A percentile compares a stretch with the other conserved stretches of the same genome.
These are phyloP conservation scores for Lethenteron camtschaticum DNA, from an alignment of 2,113 vertebrate species.

Conservation along the genomic window DNA sequence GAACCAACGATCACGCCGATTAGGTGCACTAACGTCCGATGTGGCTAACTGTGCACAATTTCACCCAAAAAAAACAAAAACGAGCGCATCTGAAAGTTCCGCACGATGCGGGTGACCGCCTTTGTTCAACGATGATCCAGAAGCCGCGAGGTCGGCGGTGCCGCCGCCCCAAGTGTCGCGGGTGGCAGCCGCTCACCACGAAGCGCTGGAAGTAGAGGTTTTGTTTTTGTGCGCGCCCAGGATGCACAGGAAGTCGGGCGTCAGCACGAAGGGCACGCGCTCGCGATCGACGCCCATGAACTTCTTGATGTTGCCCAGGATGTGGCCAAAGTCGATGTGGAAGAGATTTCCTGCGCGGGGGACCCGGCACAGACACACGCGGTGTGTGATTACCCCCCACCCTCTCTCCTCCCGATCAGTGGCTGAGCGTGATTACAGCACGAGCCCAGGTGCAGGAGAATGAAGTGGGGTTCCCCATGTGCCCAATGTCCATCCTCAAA, in stretches of 20 bases:
- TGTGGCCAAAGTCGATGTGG: slow-evolving; percentile 97
- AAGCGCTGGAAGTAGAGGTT: slow-evolving; percentile 82
- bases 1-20: too few relatives aligned
- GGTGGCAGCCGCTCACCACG: slow-evolving; percentile 35
- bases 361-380: slow-evolving; percentile 11
- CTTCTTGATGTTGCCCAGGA: slow-evolving; percentile 97
- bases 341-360: slow-evolving; percentile 60
- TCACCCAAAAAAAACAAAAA: not conserved
- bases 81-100: not conserved
- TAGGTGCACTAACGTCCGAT: too few relatives aligned
- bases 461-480: not conserved
- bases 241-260: slow-evolving; percentile 88
- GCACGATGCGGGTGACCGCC: not conserved
- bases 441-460: not conserved
- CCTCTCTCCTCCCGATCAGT: not conserved
- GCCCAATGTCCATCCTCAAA: slow-evolving; percentile 5
- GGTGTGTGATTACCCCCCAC: not conserved
- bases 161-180: too few relatives aligned
- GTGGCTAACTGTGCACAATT: not conserved
- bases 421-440: not conserved
- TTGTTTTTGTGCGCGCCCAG: slow-evolving; percentile 91
- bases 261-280: slow-evolving; percentile 86
- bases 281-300: slow-evolving; percentile 96
- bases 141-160: not conserved
- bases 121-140: not conserved